Evolutionary conservation across 2,888 invertebrate genomes (phyloP), one percentile per base, ranked within the genome.

Genomic region (Steinernema hermaphroditum): DNA sequence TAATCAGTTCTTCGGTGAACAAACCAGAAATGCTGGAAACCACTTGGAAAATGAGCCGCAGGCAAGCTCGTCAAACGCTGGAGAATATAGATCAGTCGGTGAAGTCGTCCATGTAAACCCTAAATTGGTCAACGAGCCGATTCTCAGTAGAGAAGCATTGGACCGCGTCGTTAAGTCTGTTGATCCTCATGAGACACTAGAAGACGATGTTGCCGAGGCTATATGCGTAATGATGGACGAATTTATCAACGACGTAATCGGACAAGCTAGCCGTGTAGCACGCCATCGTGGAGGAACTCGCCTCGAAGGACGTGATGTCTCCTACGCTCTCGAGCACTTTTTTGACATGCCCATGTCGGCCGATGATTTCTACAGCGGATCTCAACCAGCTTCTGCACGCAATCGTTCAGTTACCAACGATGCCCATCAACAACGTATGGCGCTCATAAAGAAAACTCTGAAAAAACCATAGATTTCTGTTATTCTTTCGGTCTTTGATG

Each of bases 381-480:
- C 72, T 1, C 32, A 72, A 27, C 19, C 43, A 29, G 19, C 68
- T 14, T 57, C 68, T 22, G 49, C 41, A 14, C 62, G 62, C 22
- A 29, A 6, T 32, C 62, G 62, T 29, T 32, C 32, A 29, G 29
- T 16, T 32, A 34, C 62, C 19, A 62, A 29, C 32, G 29, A 57
- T 37, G 74, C 74, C 12, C 74, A 74, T 32, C 74, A 74, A 41
- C 74, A 74, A 44, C 41, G 74, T 29, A 68, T 74, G 73, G 74
- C 74, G 8, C 62, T 74, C 19, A 74, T 74, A 8, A 50, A 74
- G 24, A 74, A 74, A 46, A 73, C 69, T 14, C 69, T 74, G 24
- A 74, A 74, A 32, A 74, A 74, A 27, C 50, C 71, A 14, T 74
- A 27, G 43, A 1, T 12, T 4, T 37, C 12, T 37, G 12, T 12